Base-by-base conservation (phyloP, 2,113 vertebrate genomes). In the Grus americana region DNA sequence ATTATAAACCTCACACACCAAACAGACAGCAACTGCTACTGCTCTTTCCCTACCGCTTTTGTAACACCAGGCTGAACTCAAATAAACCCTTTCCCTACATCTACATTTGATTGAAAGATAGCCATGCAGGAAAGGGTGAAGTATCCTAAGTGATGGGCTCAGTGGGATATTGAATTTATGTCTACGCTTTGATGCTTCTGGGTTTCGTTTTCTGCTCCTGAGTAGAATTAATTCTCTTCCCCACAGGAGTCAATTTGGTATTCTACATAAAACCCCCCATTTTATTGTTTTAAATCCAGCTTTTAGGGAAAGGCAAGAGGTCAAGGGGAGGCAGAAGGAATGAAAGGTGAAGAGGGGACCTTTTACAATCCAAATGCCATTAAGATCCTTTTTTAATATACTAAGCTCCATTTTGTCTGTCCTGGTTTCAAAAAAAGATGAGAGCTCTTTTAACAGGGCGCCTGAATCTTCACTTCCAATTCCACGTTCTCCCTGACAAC, bases 141-240 rank as follows among this genome's bases (percentile, higher is more conserved):
- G 75, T 82, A 85, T 72, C 83, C 86, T 95, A 95, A 96, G 89
- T 90, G 90, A 97, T 81, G 74, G 86, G 87, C 97, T 97, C 96
- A 92, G 94, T 91, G 86, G 95, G 91, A 96, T 96, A 97, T 94
- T 92, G 96, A 96, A 94, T 97, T 96, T 93, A 89, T 97, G 93
- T 96, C 91, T 66, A 75, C 3, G 44, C 82, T 96, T 95, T 93
- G 92, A 96, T 93, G 95, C 95, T 86, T 96, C 95, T 96, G 83
- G 90, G 88, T 96, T 96, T 97, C 8, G 4, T 94, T 97, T 95
- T 97, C 92, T 95, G 76, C 80, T 96, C 88, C 91, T 79, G 92
- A 92, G 91, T 85, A 85, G 95, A 97, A 96, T 93, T 95, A 96
- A 96, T 97, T 95, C 86, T 58, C 36, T 82, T 97, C 86, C 94